phyloP scores from a whole-genome alignment of 2,113 vertebrate genomes.

The Cynopterus brachyotis region DNA sequence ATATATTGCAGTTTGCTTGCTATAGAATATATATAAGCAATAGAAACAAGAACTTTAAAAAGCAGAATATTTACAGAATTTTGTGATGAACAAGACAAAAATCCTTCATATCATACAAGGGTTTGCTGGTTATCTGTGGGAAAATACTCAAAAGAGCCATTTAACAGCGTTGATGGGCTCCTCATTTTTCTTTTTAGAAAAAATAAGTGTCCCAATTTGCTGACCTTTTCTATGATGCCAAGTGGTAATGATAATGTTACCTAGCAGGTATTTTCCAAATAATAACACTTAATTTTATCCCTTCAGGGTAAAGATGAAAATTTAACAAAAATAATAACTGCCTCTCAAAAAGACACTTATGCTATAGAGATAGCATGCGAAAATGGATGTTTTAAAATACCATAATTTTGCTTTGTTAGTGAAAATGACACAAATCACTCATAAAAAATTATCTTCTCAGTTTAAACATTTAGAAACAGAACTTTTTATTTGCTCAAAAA shows the following conservation, averaged over 20 bases:
- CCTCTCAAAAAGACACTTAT: neutral
- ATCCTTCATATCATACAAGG: neutral
- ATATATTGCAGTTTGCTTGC: neutral
- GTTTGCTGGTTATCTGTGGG: neutral
- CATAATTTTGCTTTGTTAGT: neutral
- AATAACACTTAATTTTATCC: neutral
- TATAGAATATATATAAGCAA: neutral
- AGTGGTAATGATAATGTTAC: neutral
- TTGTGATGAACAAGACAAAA: neutral
- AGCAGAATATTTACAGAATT: neutral
- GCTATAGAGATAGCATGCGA: neutral
- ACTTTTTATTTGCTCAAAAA: neutral
- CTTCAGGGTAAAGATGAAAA: neutral
- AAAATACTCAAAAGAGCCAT: neutral
- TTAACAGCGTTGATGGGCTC: neutral
- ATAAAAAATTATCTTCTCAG: neutral
- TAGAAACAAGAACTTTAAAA: slow-evolving; percentile 18
- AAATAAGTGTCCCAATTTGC: neutral
- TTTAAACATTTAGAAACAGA: neutral
- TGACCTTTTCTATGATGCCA: neutral
- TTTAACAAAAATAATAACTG: slow-evolving; percentile 22
- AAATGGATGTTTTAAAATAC: slow-evolving; percentile 9
- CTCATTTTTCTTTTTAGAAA: neutral
- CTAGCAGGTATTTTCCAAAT: neutral
- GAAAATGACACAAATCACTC: neutral